Percentiles rank a stretch among this genome's conserved stretches.
These are phyloP conservation scores for Steinernema feltiae DNA, from an alignment of 1,140 invertebrate species.

Conservation along the genomic window DNA sequence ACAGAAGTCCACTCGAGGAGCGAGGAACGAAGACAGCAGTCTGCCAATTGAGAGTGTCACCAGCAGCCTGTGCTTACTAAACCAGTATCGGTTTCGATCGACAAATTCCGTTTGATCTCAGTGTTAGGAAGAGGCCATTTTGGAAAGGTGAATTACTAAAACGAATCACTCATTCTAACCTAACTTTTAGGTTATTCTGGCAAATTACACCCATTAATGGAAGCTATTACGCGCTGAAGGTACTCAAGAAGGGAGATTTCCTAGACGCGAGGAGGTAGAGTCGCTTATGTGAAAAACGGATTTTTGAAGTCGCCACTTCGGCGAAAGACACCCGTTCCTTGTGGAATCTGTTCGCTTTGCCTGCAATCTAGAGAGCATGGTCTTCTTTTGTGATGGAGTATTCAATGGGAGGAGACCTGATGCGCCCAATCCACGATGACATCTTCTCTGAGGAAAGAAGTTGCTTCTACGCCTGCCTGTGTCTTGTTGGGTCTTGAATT, in stretches of 20 bases:
- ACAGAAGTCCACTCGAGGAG: conserved; percentile 8
- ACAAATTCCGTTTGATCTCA: conserved; percentile 86
- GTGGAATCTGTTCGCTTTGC: conserved; percentile 92
- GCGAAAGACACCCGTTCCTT: conserved; percentile 86
- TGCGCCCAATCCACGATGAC: conserved; percentile 99
- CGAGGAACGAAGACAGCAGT: conserved; percentile 59
- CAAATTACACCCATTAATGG: conserved; percentile 85
- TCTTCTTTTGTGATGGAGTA: conserved; percentile 99
- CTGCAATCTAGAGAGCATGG: conserved; percentile 96
- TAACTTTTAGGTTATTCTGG: conserved; percentile 74
- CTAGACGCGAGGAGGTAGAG: conserved; percentile 92
- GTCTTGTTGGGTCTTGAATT: conserved; percentile 96
- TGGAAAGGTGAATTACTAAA: conserved; percentile 72
- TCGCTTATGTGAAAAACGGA: conserved; percentile 91
- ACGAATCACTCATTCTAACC: neutral
- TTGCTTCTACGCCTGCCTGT: conserved; percentile 97
- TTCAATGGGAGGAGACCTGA: conserved; percentile 91
- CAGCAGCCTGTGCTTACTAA: neutral
- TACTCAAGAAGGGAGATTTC: conserved; percentile 98
- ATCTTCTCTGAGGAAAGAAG: conserved; percentile 92
- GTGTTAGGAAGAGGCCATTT: conserved; percentile 97
- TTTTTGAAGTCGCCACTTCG: conserved; percentile 96
- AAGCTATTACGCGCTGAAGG: conserved; percentile 91
- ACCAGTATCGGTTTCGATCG: conserved; percentile 65
- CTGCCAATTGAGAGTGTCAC: conserved; percentile 13